Base-by-base conservation (phyloP, 1,140 invertebrate species). In the Cyrtorhinus lividipennis region DNA sequence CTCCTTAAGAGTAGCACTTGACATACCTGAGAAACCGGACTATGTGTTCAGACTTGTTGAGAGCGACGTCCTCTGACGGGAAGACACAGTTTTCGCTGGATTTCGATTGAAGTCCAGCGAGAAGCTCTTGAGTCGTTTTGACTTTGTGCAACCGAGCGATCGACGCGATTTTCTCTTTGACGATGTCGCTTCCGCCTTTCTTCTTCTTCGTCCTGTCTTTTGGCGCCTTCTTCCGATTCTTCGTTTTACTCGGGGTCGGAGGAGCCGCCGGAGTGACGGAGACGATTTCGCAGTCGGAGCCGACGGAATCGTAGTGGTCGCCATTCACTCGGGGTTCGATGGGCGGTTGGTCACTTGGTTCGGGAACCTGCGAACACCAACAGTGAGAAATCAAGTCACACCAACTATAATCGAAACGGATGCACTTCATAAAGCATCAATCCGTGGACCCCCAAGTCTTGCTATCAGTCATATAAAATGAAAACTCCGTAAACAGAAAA, bases 51-150 rank as follows among this genome's bases (percentile, higher is more conserved):
- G 72, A 77, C 75, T 81, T 81, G 59, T 73, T 76, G 64, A 67
- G 63, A 26, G 66, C 66, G 24, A 70, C 60, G 56, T 70, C 68
- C 46, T 65, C 59, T 71, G 72, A 72, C 72, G 74, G 71, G 69
- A 73, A 76, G 69, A 67, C 69, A 69, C 48, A 77, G 68, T 68
- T 69, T 38, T 48, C 56, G 56, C 67, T 61, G 48, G 72, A 69
- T 59, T 81, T 77, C 62, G 83, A 84, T 71, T 87, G 84, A 63
- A 91, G 75, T 69, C 87, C 84, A 44, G 85, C 86, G 60, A 91
- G 78, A 20, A 92, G 71, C 71, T 92, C 85, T 68, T 88, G 86
- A 23, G 88, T 91, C 1, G 88, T 92, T 77, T 90, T 91, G 1
- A 91, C 79, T 76, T 89, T 82, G 64, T 83, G 80, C 68, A 79